phyloP scores from a whole-genome alignment of 2,797 vertebrate species.

The Acropternis orthonyx region DNA sequence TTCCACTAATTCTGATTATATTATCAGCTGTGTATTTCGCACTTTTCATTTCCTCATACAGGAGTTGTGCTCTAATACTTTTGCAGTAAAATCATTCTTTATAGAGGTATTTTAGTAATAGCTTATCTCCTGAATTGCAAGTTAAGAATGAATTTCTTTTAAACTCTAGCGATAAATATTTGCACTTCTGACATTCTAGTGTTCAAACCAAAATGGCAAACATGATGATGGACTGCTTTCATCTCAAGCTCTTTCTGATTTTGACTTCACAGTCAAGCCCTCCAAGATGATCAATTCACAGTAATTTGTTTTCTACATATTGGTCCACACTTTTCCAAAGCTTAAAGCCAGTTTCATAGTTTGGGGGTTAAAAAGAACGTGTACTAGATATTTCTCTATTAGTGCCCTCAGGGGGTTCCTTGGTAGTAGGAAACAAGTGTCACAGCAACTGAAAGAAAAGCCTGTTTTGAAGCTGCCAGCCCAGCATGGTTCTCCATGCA shows the following conservation, averaged over 20 bases:
- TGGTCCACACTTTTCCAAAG: not conserved
- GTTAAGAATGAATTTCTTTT: not conserved
- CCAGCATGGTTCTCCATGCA: not conserved
- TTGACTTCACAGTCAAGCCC: not conserved
- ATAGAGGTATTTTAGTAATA: not conserved
- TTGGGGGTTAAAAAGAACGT: not conserved
- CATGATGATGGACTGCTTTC: not conserved
- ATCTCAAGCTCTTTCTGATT: not conserved
- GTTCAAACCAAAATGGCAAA: not conserved
- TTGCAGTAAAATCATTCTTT: not conserved
- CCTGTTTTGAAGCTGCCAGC: not conserved
- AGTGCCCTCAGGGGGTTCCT: not conserved
- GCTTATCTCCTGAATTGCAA: not conserved
- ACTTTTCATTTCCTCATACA: not conserved
- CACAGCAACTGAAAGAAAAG: slow-evolving; percentile 28
- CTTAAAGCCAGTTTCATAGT: not conserved
- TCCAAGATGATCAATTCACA: not conserved
- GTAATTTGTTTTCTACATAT: not conserved
- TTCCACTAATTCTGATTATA: not conserved
- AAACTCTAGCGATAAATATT: not conserved
- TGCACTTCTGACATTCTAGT: not conserved
- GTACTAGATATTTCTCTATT: not conserved
- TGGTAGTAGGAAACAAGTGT: not conserved
- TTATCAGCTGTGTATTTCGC: not conserved
- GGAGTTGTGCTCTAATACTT: not conserved